Evolutionary conservation across 1,140 invertebrate genomes (phyloP), one percentile per base, ranked within the genome.

Genomic region (Drosophila elegans): DNA sequence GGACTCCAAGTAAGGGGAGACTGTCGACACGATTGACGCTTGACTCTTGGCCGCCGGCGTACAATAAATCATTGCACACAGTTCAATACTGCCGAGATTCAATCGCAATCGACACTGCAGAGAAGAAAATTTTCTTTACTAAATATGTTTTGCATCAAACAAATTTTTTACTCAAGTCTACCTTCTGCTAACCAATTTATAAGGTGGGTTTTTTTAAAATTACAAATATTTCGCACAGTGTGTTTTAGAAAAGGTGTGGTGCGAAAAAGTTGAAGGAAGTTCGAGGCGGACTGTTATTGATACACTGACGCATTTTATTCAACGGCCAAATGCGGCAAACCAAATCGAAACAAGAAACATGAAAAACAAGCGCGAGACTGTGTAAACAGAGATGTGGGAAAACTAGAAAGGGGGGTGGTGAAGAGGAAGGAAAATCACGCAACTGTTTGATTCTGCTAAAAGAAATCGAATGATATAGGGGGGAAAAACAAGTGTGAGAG

Each of bases 11-110:
- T 71, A 86, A 71, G 81, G 82, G 32, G 39, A 48, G 63, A 74
- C 63, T 74, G 80, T 74, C 49, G 63, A 78, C 76, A 73, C 82
- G 82, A 78, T 78, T 82, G 68, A 72, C 66, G 68, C 52, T 72
- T 72, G 82, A 82, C 82, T 81, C 64, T 82, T 84, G 76, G 53
- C 82, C 78, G 56, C 29, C 49, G 77, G 82, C 72, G 36, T 49
- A 45, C 78, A 63, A 85, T 85, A 85, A 85, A 85, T 85, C 82
- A 85, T 72, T 57, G 59, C 77, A 80, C 49, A 56, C 11, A 3
- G 36, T 46, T 55, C 34, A 69, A 16, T 45, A 34, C 63, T 44
- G 44, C 42, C 16, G 59, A 74, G 59, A 74, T 67, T 78, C 10
- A 41, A 71, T 57, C 62, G 57, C 39, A 21, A 21, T n/a, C 44